Conservation (phyloP, 2,888 invertebrate species). For the Cloeon dipterum region DNA sequence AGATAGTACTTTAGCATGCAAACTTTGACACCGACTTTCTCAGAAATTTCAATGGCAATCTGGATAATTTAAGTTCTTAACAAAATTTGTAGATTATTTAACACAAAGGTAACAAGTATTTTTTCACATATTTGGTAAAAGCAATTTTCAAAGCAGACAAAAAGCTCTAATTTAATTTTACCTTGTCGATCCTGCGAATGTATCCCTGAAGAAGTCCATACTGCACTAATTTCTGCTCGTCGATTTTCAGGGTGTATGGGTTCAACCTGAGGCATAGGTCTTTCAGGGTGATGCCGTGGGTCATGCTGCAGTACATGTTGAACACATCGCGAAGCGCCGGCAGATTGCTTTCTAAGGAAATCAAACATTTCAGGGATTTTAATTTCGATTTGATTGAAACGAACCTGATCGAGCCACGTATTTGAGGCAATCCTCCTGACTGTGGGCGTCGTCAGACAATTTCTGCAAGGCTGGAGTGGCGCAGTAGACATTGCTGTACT, state of each 20-base stretch:
- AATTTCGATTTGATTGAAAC: conserved; percentile 10
- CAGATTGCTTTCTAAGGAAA: conserved; percentile 29
- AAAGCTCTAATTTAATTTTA: too few species aligned
- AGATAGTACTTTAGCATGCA: too few species aligned
- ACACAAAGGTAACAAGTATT: too few species aligned
- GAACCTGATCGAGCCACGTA: conserved; percentile 44
- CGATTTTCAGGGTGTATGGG: conserved; percentile 48
- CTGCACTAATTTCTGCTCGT: conserved; percentile 61
- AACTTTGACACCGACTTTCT: too few species aligned
- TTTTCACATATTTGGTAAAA: too few species aligned
- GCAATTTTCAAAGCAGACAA: too few species aligned
- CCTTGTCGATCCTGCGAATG: conserved; percentile 60
- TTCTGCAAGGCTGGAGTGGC: conserved; percentile 48
- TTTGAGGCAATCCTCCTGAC: conserved; percentile 48
- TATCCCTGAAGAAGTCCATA: conserved; percentile 71
- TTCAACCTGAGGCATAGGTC: conserved; percentile 49
- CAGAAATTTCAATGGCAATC: too few species aligned
- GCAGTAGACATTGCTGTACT: conserved; percentile 70
- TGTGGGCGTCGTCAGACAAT: conserved; percentile 34
- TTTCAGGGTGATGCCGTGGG: conserved; percentile 49
- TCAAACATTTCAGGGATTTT: not conserved
- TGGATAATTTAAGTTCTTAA: too few species aligned
- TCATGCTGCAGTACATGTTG: conserved; percentile 51
- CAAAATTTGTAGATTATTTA: too few species aligned
- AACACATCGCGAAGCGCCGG: conserved; percentile 48